Conservation (phyloP, 2,113 vertebrate species). For the Salvelinus alpinus region DNA sequence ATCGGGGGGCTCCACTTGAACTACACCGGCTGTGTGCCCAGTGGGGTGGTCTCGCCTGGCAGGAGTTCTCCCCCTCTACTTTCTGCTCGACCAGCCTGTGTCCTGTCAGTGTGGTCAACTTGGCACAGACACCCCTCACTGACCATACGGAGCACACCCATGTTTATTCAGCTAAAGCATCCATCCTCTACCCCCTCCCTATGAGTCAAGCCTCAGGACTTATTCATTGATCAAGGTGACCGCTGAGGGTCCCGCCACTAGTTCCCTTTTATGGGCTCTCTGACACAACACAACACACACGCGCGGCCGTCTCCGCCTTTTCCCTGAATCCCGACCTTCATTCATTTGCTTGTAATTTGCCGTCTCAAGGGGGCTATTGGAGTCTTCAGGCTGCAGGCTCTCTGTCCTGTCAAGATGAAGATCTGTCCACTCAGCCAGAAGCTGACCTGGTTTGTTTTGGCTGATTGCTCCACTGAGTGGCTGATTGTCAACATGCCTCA, state of each 20-base stretch:
- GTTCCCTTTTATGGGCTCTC: neutral
- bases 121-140: constrained; percentile 50
- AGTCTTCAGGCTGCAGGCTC: neutral
- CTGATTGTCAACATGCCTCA: neutral
- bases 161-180: constrained; percentile 36
- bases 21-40: neutral
- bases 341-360: constrained; percentile 18
- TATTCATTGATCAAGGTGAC: neutral
- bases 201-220: too few relatives aligned
- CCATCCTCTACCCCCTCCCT: too few relatives aligned
- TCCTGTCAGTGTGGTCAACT: constrained; percentile 57
- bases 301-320: neutral
- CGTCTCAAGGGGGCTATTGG: constrained; percentile 4
- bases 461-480: neutral
- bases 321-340: constrained; percentile 13
- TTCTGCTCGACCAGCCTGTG: constrained; percentile 47
- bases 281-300: neutral
- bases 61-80: constrained; percentile 21
- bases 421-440: neutral
- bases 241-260: neutral
- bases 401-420: neutral
- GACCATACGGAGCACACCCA: constrained; percentile 66
- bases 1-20: constrained; percentile 22
- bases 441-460: neutral
- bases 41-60: neutral